A percentile compares a stretch with the other conserved stretches of the same genome.
Evolutionary conservation across 2,113 vertebrate species (phyloP).

Genomic region (Oryzias curvinotus): DNA sequence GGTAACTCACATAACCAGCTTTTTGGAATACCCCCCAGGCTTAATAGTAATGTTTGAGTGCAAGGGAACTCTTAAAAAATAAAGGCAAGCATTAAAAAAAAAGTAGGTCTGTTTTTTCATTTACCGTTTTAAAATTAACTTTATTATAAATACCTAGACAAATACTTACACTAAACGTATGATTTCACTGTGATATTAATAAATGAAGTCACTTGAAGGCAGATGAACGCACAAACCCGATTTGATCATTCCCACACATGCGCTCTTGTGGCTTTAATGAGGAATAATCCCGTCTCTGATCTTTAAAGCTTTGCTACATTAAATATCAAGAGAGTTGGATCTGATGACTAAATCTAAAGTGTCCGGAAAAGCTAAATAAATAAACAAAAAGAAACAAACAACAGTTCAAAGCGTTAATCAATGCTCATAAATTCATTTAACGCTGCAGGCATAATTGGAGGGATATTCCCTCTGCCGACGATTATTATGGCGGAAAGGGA

Average conservation of each 20-base stretch:
- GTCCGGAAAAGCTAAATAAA: constrained; percentile 7
- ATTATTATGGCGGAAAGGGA: constrained; percentile 58
- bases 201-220: too few relatives aligned
- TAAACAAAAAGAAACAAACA: neutral
- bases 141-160: too few relatives aligned
- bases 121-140: too few relatives aligned
- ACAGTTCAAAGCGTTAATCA: constrained; percentile 56
- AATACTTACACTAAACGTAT: too few relatives aligned
- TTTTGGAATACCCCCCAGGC: too few relatives aligned
- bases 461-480: constrained; percentile 60
- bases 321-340: constrained; percentile 37
- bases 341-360: constrained; percentile 39
- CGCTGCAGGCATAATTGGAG: constrained; percentile 62
- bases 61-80: too few relatives aligned
- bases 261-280: constrained; percentile 23
- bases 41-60: too few relatives aligned
- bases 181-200: too few relatives aligned
- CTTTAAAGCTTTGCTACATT: constrained; percentile 48
- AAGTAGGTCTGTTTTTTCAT: too few relatives aligned
- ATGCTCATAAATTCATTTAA: constrained; percentile 43
- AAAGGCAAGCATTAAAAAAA: too few relatives aligned
- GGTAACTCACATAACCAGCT: too few relatives aligned
- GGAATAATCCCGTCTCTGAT: constrained; percentile 49
- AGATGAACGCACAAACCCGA: too few relatives aligned
- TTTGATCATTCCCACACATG: constrained; percentile 20